Evolutionary conservation across 2,113 vertebrate genomes (phyloP).

Genomic region (Taurulus bubalis): DNA sequence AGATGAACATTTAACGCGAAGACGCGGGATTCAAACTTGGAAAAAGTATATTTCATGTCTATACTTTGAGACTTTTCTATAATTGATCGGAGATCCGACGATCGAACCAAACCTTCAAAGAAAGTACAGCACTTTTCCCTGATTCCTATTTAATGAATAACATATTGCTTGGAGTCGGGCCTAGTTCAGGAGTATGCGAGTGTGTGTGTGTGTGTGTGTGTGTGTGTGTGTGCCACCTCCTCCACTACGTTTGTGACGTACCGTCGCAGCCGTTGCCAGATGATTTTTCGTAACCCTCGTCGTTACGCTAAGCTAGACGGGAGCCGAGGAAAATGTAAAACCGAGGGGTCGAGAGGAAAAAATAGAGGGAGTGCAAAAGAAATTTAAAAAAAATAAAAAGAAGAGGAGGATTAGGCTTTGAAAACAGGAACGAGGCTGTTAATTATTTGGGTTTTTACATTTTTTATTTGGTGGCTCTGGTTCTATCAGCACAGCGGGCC

Average conservation of each 20-base stretch:
- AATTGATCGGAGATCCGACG: background rate
- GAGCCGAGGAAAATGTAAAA: constrained; percentile 74
- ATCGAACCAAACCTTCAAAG: constrained; percentile 3
- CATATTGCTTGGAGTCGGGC: constrained; percentile 73
- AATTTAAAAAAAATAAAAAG: constrained; percentile 22
- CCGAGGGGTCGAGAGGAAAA: constrained; percentile 46
- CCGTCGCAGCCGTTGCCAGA: constrained; percentile 69
- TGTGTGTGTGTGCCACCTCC: constrained; percentile 48
- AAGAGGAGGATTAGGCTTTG: constrained; percentile 59
- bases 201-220: constrained; percentile 37
- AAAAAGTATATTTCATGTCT: too few relatives aligned
- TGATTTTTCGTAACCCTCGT: constrained; percentile 71
- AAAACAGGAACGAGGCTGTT: constrained; percentile 69
- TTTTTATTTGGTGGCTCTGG: constrained; percentile 73
- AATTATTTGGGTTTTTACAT: constrained; percentile 64
- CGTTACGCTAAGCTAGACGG: constrained; percentile 63
- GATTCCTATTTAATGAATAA: constrained; percentile 78
- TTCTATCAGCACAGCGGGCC: constrained; percentile 71
- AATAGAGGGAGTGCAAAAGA: too few relatives aligned
- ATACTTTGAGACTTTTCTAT: background rate
- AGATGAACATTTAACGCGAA: too few relatives aligned
- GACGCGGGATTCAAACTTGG: too few relatives aligned
- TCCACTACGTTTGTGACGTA: constrained; percentile 64
- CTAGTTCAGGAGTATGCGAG: constrained; percentile 18
- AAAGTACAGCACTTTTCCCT: constrained; percentile 1